phyloP scores from a whole-genome alignment of 1,140 invertebrate genomes.

The Micrasema longulum region DNA sequence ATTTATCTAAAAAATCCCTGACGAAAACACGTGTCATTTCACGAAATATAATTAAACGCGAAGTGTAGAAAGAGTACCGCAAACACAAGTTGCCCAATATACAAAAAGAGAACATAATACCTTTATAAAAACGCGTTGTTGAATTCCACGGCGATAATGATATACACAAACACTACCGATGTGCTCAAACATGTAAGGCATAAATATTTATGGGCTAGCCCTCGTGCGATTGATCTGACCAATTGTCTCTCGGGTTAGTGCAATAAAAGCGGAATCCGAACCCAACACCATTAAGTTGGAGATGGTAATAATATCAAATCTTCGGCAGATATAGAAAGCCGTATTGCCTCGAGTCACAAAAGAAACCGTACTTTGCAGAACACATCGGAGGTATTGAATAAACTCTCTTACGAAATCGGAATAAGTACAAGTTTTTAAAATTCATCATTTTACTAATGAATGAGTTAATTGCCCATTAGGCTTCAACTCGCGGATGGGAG shows the following conservation, averaged over 20 bases:
- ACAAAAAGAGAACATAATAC: constrained; percentile 8
- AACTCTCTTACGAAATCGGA: no score
- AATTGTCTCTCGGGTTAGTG: constrained; percentile 15
- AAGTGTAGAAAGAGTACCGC: constrained; percentile 27
- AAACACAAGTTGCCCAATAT: constrained; percentile 21
- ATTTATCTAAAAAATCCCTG: neutral
- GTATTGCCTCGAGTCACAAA: no score
- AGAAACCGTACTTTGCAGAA: no score
- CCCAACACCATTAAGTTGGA: neutral
- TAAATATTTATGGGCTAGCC: constrained; percentile 26
- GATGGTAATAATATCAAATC: no score
- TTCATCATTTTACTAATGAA: no score
- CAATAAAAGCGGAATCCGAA: constrained; percentile 18
- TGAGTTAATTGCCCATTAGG: no score
- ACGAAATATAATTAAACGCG: constrained; percentile 13
- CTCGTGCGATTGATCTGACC: constrained; percentile 25
- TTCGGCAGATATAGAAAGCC: no score
- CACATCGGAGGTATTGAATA: no score
- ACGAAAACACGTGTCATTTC: constrained; percentile 11
- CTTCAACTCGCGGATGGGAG: no score
- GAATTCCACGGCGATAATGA: constrained; percentile 20
- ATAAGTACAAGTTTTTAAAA: no score
- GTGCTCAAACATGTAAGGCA: constrained; percentile 21
- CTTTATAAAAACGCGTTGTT: constrained; percentile 25
- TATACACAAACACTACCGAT: constrained; percentile 25